phyloP scores from a whole-genome alignment of 2,888 invertebrate species.

The Caenorhabditis macrosperma region DNA sequence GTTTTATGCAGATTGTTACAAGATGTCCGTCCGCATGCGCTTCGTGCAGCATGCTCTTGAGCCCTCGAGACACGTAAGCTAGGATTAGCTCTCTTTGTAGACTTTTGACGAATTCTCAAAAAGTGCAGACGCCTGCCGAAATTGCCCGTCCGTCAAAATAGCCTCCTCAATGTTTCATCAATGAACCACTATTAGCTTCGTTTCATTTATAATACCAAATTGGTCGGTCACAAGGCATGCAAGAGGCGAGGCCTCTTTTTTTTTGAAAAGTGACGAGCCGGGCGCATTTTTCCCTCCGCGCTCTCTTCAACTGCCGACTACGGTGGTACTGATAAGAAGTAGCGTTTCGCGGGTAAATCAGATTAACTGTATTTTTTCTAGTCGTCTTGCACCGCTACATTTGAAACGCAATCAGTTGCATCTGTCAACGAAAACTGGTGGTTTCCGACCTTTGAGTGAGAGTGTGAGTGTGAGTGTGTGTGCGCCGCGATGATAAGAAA shows the following conservation, averaged over 20 bases:
- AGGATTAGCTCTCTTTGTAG: slow-evolving; percentile 7
- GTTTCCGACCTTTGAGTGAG: slow-evolving; percentile 8
- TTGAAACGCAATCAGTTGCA: background rate
- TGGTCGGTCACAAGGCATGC: background rate
- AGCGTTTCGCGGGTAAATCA: background rate
- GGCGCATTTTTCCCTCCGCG: background rate
- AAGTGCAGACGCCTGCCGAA: slow-evolving; percentile 2
- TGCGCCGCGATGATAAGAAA: background rate
- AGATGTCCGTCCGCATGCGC: too few relatives aligned
- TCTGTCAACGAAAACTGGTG: slow-evolving; percentile 23
- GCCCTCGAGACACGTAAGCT: background rate
- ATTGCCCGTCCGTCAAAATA: background rate
- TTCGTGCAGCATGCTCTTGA: background rate
- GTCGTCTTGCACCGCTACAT: background rate
- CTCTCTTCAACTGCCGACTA: background rate
- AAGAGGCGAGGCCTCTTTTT: background rate
- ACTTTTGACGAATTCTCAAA: slow-evolving; percentile 13
- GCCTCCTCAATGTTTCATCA: background rate
- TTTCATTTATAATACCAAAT: background rate
- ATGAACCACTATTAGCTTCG: slow-evolving; percentile 16
- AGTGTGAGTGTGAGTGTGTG: background rate
- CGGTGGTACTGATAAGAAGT: background rate
- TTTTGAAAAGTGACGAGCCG: background rate
- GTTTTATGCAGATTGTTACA: background rate
- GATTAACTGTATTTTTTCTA: background rate